Conservation (phyloP, 2,888 invertebrate species). For the Drosophila nr. perissopoda region DNA sequence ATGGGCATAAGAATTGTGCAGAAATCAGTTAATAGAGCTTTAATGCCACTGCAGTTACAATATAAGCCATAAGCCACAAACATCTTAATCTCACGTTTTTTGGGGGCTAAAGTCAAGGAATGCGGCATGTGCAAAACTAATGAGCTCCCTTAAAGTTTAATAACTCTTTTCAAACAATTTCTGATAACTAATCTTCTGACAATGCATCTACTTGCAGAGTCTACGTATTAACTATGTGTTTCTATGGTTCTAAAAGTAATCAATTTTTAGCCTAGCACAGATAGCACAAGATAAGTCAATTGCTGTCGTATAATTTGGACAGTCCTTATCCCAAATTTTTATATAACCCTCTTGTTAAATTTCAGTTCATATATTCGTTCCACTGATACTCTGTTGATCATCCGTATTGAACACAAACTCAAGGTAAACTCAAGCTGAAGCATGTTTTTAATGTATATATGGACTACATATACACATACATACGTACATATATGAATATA, state of each 20-base stretch:
- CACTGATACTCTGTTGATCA: neutral
- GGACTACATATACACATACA: neutral
- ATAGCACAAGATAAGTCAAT: neutral
- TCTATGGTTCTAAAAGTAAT: neutral
- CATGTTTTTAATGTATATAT: constrained; percentile 17
- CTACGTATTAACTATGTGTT: neutral
- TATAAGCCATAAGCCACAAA: neutral
- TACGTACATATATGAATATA: neutral
- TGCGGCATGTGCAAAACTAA: neutral
- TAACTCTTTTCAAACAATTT: neutral
- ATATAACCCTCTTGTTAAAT: neutral
- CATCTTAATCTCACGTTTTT: neutral
- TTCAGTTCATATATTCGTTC: neutral
- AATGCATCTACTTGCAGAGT: neutral
- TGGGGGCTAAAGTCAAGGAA: neutral
- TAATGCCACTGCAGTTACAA: neutral
- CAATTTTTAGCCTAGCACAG: neutral
- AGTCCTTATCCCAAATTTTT: neutral
- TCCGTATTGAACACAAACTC: constrained; percentile 7
- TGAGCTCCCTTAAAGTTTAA: neutral
- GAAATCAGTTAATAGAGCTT: neutral
- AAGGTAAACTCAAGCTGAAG: constrained; percentile 10
- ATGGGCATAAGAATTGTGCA: neutral
- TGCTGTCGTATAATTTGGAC: neutral
- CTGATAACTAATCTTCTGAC: neutral